Evolutionary conservation across 2,113 vertebrate species (phyloP).

Genomic region (Chamaetylas fuelleborni): DNA sequence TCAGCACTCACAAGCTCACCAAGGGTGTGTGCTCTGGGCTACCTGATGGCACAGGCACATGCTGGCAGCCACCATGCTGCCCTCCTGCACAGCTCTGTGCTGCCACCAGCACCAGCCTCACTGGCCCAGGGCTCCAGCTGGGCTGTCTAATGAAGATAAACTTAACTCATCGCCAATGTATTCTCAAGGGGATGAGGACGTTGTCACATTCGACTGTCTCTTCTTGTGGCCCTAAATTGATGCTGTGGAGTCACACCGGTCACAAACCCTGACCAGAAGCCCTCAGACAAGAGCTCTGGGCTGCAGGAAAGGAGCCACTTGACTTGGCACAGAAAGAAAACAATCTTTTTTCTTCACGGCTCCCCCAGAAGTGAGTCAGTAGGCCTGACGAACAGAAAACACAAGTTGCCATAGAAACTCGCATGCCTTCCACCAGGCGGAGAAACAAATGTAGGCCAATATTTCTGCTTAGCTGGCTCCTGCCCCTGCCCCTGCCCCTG

Average conservation of each 20-base stretch:
- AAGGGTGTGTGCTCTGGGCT: background rate
- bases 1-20: fast-evolving
- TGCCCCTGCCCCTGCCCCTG: background rate
- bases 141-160: background rate
- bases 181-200: background rate
- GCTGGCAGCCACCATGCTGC: fast-evolving
- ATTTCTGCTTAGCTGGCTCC: constrained; percentile 76
- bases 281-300: background rate
- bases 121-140: background rate
- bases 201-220: background rate
- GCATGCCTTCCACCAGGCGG: constrained; percentile 65
- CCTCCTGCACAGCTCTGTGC: background rate
- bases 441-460: constrained; percentile 75
- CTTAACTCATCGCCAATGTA: background rate
- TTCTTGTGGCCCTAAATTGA: background rate
- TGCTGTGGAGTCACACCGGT: background rate
- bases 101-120: background rate
- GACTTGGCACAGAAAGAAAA: constrained; percentile 53
- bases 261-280: background rate
- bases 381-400: constrained; percentile 66
- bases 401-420: constrained; percentile 78
- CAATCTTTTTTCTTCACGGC: background rate
- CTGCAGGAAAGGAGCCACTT: constrained; percentile 21
- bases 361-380: constrained; percentile 67
- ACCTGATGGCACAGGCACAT: fast-evolving